Conservation (phyloP, 2,113 vertebrate genomes). For the Oreochromis spilurus region DNA sequence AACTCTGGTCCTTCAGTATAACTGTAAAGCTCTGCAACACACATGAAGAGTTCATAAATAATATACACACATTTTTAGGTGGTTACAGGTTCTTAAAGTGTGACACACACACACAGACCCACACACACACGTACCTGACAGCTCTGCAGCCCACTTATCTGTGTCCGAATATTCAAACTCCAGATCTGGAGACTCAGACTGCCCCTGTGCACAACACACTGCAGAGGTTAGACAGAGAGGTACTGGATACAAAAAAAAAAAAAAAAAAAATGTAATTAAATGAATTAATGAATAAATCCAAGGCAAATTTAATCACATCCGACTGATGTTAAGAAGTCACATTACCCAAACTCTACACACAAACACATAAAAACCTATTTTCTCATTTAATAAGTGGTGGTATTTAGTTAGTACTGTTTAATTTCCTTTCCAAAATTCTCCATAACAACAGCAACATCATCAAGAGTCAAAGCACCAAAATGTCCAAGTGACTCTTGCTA, state of each 20-base stretch:
- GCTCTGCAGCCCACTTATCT: slow-evolving; percentile 90
- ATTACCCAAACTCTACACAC: neutral
- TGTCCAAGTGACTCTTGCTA: neutral
- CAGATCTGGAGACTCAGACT: slow-evolving; percentile 89
- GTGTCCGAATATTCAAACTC: slow-evolving; percentile 96
- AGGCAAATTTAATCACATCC: neutral
- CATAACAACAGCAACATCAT: neutral
- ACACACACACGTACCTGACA: slow-evolving; percentile 79
- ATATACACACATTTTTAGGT: neutral
- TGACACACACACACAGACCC: neutral
- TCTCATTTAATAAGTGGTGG: neutral
- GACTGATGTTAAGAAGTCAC: neutral
- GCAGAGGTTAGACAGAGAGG: neutral
- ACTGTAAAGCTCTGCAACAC: slow-evolving; percentile 88
- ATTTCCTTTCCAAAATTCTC: neutral
- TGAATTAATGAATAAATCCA: neutral
- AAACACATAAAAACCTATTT: neutral
- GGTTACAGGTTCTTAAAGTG: neutral
- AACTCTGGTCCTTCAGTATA: slow-evolving; percentile 97
- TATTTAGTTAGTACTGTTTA: neutral
- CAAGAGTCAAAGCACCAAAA: neutral
- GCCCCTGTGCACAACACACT: slow-evolving; percentile 73
- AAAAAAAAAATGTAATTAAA: neutral
- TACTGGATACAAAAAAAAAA: neutral
- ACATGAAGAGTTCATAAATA: neutral